phyloP scores from a whole-genome alignment of 2,797 vertebrate genomes.

The Kryptopterus vitreolus region DNA sequence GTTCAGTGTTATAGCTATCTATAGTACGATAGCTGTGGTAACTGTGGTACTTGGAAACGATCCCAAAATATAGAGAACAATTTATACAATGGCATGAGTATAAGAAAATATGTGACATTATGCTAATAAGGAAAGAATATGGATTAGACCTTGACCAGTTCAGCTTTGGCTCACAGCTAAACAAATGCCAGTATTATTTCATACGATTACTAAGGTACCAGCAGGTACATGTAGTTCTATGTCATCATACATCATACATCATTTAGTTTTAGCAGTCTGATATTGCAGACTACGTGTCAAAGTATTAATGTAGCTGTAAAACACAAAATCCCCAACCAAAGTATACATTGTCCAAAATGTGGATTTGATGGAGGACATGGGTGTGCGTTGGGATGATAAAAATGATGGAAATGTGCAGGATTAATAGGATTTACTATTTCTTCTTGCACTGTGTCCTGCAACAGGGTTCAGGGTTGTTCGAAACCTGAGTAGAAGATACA shows the following conservation, averaged over 20 bases:
- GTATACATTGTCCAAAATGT: neutral
- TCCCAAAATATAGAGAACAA: neutral
- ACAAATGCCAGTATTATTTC: conserved; percentile 17
- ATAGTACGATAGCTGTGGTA: neutral
- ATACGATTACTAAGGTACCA: neutral
- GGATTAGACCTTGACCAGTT: neutral
- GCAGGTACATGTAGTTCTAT: neutral
- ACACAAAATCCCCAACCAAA: neutral
- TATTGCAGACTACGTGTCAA: conserved; percentile 1
- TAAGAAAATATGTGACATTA: neutral
- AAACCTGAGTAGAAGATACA: neutral
- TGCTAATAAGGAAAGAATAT: neutral
- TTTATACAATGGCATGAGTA: neutral
- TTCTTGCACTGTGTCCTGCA: neutral
- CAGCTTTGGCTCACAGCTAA: conserved; percentile 3
- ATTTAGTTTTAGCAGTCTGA: neutral
- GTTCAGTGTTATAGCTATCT: conserved; percentile 3
- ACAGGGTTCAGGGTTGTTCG: neutral
- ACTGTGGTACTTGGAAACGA: neutral
- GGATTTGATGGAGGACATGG: neutral
- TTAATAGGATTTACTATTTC: neutral
- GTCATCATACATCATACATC: too few species aligned
- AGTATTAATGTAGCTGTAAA: neutral
- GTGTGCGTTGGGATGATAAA: neutral
- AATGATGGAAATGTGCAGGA: neutral